Conservation (phyloP, 2,888 invertebrate species). For the Galerucella calmariensis region DNA sequence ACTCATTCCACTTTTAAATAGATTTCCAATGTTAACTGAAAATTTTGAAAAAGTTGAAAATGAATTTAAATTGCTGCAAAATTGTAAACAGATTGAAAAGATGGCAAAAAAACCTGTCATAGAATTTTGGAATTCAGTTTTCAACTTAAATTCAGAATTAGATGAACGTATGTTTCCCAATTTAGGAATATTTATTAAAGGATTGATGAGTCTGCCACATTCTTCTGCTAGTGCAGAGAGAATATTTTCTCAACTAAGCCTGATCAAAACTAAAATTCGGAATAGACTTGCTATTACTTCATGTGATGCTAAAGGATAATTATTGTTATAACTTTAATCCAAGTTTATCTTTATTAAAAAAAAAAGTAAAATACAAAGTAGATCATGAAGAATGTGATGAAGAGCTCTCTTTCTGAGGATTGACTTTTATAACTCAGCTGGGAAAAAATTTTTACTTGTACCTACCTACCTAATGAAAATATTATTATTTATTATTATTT, state of each 20-base stretch:
- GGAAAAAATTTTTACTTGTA: too few relatives aligned
- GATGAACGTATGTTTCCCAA: conserved; percentile 4
- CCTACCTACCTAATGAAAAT: too few relatives aligned
- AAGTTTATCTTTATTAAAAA: background rate
- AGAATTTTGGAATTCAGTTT: background rate
- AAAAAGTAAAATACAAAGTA: too few relatives aligned
- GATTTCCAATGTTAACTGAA: too few relatives aligned
- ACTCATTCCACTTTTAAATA: too few relatives aligned
- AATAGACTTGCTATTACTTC: conserved; percentile 1
- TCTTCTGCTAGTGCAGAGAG: conserved; percentile 16
- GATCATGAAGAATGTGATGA: too few relatives aligned
- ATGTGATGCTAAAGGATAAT: background rate
- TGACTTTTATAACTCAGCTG: too few relatives aligned
- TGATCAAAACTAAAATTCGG: conserved; percentile 12
- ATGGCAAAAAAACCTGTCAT: background rate
- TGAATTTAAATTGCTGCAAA: too few relatives aligned
- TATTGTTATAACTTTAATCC: background rate
- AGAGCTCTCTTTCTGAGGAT: too few relatives aligned
- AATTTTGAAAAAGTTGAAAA: too few relatives aligned
- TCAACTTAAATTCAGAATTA: background rate
- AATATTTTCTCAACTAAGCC: conserved; percentile 10
- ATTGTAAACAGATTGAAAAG: too few relatives aligned
- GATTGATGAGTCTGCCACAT: conserved; percentile 9
- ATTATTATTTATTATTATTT: too few relatives aligned
- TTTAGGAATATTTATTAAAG: conserved; percentile 13